Evolutionary conservation across 1,140 invertebrate genomes (phyloP).

Genomic region (Hylaeus volcanicus): DNA sequence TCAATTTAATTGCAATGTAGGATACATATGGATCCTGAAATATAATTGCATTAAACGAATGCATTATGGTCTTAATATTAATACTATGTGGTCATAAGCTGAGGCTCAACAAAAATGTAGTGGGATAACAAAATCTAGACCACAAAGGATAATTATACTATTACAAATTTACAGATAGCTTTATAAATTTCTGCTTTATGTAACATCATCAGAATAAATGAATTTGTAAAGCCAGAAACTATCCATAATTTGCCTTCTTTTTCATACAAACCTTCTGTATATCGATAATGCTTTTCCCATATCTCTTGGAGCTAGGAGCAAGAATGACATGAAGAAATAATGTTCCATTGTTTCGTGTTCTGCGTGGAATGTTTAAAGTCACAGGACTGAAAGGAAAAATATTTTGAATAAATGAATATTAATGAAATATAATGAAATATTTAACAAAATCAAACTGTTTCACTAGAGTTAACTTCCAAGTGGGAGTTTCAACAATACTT

Average conservation of each 20-base stretch:
- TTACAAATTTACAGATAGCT: too few relatives aligned
- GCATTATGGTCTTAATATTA: too few relatives aligned
- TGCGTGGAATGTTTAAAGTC: constrained; percentile 84
- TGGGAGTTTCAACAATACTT: constrained; percentile 26
- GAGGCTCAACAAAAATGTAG: too few relatives aligned
- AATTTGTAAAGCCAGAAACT: too few relatives aligned
- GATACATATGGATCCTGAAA: constrained; percentile 81
- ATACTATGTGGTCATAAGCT: too few relatives aligned
- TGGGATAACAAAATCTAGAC: too few relatives aligned
- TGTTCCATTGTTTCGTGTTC: constrained; percentile 89
- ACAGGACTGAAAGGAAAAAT: constrained; percentile 80
- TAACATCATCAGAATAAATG: too few relatives aligned
- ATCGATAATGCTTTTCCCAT: constrained; percentile 76
- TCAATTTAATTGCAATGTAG: constrained; percentile 83
- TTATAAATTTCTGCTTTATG: too few relatives aligned
- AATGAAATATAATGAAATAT: background rate
- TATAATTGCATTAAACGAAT: constrained; percentile 39
- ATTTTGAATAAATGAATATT: constrained; percentile 38
- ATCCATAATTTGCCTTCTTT: too few relatives aligned
- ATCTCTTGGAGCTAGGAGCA: constrained; percentile 75
- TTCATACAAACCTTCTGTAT: constrained; percentile 61
- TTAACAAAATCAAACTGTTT: background rate
- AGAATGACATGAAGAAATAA: constrained; percentile 86
- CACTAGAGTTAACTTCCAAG: too few relatives aligned
- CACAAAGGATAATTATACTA: too few relatives aligned